Evolutionary conservation across 2,113 vertebrate species (phyloP).

Genomic region (Nestor notabilis): DNA sequence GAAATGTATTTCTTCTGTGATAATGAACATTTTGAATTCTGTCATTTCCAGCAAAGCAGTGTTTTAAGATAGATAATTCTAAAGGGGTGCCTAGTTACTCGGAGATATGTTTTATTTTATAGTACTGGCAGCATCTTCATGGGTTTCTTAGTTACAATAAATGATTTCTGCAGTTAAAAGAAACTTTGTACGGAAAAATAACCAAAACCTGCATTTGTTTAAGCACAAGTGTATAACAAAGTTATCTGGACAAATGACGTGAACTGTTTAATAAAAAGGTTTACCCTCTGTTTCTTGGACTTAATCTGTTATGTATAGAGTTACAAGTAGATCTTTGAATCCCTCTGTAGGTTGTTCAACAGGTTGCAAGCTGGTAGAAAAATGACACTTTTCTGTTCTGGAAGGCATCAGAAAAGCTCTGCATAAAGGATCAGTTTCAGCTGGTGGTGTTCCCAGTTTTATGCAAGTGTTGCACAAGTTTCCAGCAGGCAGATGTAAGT

Average conservation of each 20-base stretch:
- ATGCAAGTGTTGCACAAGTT: background rate
- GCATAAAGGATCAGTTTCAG: background rate
- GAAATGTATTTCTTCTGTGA: background rate
- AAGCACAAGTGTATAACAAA: background rate
- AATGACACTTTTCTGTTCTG: background rate
- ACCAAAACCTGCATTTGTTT: background rate
- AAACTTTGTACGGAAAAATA: background rate
- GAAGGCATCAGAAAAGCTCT: background rate
- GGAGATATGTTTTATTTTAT: background rate
- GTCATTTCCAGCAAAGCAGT: background rate
- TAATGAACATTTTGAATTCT: background rate
- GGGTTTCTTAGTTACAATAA: background rate
- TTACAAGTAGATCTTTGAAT: background rate
- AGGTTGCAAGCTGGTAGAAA: background rate
- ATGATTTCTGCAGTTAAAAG: background rate
- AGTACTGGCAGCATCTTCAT: background rate
- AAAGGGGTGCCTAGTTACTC: background rate
- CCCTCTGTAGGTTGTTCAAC: background rate
- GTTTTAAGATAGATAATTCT: background rate
- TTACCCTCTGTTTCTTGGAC: background rate
- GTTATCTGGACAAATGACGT: background rate
- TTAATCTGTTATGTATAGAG: background rate
- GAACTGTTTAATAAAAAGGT: slow-evolving; percentile 22
- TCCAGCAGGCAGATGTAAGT: background rate
- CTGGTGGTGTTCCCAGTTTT: background rate